Base-by-base conservation (phyloP, 2,888 invertebrate species). In the Orgyia antiqua region DNA sequence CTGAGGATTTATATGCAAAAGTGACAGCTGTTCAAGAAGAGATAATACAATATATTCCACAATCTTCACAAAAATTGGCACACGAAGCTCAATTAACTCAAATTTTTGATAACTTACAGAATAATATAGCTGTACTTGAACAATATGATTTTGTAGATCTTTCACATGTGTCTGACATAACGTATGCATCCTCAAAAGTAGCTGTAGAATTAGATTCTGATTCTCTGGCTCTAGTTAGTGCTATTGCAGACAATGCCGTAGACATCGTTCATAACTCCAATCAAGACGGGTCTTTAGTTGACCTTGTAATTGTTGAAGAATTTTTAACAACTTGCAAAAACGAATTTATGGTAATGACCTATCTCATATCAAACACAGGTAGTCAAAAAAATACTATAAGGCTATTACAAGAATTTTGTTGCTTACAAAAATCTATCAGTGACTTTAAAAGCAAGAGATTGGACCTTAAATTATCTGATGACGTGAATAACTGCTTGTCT, bases 71-170 rank as follows among this genome's bases (percentile, higher is more conserved):
- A 12, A 57, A 53, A 32, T 44, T 70, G 24, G 55, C 58, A 1
- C 58, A 69, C 39, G 78, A 78, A 53, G 71, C 69, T 13, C 67
- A 66, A 41, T 45, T 84, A 9, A 68, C 83, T 32, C 63, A 79
- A 46, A 59, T 64, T 6, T 55, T 84, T 25, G 62, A 68, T 37
- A 71, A 78, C 38, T 57, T 86, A 8, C 73, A 83, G 53, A 70
- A 45, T 10, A 74, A 67, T 39, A 76, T 83, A 42, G 77, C 75
- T 25, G 68, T 71, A 1, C 53, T 83, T 30, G 71, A 80, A 52
- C 67, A 79, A 42, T 74, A 66, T 48, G 68, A 79, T 39, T 77
- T 80, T 33, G 58, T 84, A 5, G 71, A 80, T 32, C 51, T 82
- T 23, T 68, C 74, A 8, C 52, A 57, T 36, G 58, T 52, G 18